phyloP scores from a whole-genome alignment of 1,140 invertebrate genomes.

The Mercenaria mercenaria region DNA sequence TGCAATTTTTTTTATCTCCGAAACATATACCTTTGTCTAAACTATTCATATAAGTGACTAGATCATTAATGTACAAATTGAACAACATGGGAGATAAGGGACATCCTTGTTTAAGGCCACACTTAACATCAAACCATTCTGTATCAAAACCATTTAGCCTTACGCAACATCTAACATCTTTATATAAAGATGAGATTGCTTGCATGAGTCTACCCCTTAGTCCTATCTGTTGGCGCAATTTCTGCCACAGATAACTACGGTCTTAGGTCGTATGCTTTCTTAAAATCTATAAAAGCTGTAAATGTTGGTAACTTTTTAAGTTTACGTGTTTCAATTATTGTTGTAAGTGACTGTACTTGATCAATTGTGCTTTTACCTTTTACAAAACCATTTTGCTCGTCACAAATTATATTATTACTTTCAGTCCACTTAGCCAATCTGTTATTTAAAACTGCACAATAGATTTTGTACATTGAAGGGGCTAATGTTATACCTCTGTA shows the following conservation, averaged over 20 bases:
- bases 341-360: too few species aligned
- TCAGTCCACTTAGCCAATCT: too few species aligned
- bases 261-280: too few species aligned
- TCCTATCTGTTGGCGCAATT: background rate
- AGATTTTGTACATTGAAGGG: too few species aligned
- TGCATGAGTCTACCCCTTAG: too few species aligned
- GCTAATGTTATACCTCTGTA: too few species aligned
- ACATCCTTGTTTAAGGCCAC: background rate
- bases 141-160: too few species aligned
- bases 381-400: too few species aligned
- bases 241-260: background rate
- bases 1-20: background rate
- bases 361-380: too few species aligned
- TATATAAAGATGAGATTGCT: conserved; percentile 4
- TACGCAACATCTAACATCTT: background rate
- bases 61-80: conserved; percentile 7
- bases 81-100: background rate
- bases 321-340: background rate
- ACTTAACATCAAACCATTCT: background rate
- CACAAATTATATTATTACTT: too few species aligned
- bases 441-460: too few species aligned
- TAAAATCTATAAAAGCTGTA: background rate
- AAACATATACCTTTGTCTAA: too few species aligned
- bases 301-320: background rate
- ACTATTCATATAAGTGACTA: background rate